Base-by-base conservation (phyloP, 2,797 vertebrate genomes). In the Enteromius argenteus region DNA sequence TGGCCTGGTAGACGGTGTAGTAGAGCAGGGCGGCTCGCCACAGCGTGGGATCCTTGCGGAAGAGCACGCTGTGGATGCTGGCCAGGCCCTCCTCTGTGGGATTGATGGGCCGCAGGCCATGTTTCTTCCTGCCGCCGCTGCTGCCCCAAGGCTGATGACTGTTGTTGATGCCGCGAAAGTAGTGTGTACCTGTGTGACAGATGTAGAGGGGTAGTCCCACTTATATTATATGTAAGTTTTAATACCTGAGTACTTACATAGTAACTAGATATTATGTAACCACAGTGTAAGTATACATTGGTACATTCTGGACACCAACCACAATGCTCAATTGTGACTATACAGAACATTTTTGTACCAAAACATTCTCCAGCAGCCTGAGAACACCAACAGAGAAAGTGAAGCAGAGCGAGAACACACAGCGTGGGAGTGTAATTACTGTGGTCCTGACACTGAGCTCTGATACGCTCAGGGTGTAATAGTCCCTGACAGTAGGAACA, bases 1-100 rank as follows among this genome's bases (percentile, higher is more conserved):
- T 96, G 66, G 98, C 97, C 89, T 95, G 96, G 86, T 97, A 95
- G 2, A 99, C 97, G 0, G 98, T 98, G 90, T 98, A 99, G 93
- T 99, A 99, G 67, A 99, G 96, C 83, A 99, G 94, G 5, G 97
- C 97, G 0, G 97, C 97, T 0, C 97, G 94, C 98, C 98, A 99
- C 30, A 99, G 90, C 0, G 95, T 96, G 42, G 98, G 98, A 92
- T 99, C 97, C 80, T 95, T 96, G 86, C 97, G 95, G 90, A 97
- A 96, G 35, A 99, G 93, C 39, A 99, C 97, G 0, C 97, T 98
- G 90, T 99, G 97, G 84, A 99, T 96, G 90, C 97, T 98, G 0
- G 98, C 98, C 76, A 99, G 94, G 0, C 98, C 98, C 89, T 99
- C 97, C 88, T 99, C 97, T 0, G 98, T 99, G 42, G 98, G 97